phyloP scores from a whole-genome alignment of 1,140 invertebrate genomes.

The Drosophila oshimai region DNA sequence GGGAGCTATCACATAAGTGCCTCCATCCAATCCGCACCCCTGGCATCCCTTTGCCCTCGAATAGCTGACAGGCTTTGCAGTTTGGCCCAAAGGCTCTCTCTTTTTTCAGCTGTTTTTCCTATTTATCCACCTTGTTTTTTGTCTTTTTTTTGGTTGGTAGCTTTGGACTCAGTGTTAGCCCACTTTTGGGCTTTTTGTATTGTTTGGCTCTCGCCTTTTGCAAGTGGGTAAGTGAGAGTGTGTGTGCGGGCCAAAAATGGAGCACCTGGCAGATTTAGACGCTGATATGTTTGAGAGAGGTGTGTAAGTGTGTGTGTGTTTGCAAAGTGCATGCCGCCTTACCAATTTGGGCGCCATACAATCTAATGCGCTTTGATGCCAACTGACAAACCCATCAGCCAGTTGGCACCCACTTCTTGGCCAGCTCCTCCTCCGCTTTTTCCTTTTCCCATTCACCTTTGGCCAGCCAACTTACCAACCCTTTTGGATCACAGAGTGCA shows the following conservation, averaged over 20 bases:
- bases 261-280: conserved; percentile 66
- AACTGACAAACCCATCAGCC: conserved; percentile 48
- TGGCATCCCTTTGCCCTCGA: neutral
- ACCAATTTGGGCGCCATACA: conserved; percentile 69
- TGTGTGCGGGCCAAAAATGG: conserved; percentile 51
- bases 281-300: conserved; percentile 56
- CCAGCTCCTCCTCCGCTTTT: conserved; percentile 12
- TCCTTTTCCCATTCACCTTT: neutral
- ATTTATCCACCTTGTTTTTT: conserved; percentile 24
- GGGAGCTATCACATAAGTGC: conserved; percentile 55
- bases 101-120: neutral
- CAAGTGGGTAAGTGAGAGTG: neutral
- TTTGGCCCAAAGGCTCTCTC: conserved; percentile 38
- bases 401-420: conserved; percentile 20
- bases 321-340: conserved; percentile 71
- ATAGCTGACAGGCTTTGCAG: conserved; percentile 60
- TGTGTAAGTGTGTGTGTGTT: no score
- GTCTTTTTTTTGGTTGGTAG: conserved; percentile 19
- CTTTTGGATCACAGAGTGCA: neutral
- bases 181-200: conserved; percentile 66
- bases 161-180: conserved; percentile 68
- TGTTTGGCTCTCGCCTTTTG: conserved; percentile 52
- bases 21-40: neutral
- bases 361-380: conserved; percentile 73
- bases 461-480: conserved; percentile 13